phyloP scores from a whole-genome alignment of 2,888 invertebrate genomes.

The Hofmannophila pseudospretella region DNA sequence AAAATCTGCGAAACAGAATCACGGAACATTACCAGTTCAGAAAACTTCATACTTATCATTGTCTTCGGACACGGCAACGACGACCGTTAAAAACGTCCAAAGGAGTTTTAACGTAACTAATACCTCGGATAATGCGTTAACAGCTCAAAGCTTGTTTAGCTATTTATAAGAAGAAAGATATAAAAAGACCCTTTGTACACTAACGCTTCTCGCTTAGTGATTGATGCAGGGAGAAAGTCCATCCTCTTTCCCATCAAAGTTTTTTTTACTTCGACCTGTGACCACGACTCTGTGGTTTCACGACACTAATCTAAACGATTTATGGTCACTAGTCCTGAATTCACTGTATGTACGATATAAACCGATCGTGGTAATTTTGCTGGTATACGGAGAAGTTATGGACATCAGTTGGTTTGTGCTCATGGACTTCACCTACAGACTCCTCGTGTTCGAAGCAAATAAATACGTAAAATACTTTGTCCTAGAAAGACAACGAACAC shows the following conservation, averaged over 20 bases:
- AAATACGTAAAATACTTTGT: too few relatives aligned
- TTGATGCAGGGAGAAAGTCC: constrained; percentile 31
- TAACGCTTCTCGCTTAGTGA: constrained; percentile 19
- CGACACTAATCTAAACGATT: constrained; percentile 1
- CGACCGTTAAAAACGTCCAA: background rate
- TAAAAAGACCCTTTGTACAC: constrained; percentile 22
- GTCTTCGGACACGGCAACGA: background rate
- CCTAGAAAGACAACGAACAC: too few relatives aligned
- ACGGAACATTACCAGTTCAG: too few relatives aligned
- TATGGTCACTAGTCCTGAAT: constrained; percentile 1
- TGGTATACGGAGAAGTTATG: too few relatives aligned
- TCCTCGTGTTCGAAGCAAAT: too few relatives aligned
- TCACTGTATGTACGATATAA: background rate
- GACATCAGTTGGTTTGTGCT: too few relatives aligned
- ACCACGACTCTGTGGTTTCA: constrained; percentile 3
- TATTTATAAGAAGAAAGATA: constrained; percentile 11
- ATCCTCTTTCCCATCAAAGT: constrained; percentile 19
- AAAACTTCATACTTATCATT: background rate
- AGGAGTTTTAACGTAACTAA: constrained; percentile 21
- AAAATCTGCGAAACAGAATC: too few relatives aligned
- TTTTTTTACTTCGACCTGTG: constrained; percentile 16
- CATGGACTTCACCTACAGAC: too few relatives aligned
- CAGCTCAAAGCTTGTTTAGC: constrained; percentile 20
- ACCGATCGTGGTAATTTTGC: too few relatives aligned
- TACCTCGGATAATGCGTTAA: constrained; percentile 25